Evolutionary conservation across 2,888 invertebrate species (phyloP), one percentile per base, ranked within the genome.

Genomic region (Chloromyia formosa): DNA sequence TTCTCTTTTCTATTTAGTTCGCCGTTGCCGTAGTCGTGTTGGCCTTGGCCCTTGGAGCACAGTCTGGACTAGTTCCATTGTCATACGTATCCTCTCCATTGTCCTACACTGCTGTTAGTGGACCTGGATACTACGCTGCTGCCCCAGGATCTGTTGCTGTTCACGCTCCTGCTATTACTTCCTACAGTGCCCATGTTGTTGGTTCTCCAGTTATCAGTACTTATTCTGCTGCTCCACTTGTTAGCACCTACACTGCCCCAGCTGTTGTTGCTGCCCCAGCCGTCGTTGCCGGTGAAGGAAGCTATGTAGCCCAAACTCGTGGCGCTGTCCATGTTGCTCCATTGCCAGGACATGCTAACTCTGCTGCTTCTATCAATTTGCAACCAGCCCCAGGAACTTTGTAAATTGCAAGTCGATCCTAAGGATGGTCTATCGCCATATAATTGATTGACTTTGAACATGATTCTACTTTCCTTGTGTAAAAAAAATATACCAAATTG

Each of bases 261-360:
- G 49, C 49, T 12, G 42, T 12, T 5, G 3, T 7, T 49, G 49
- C 49, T 49, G 85, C 79, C 74, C 71, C 71, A 56, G 56, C 71
- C 18, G 56, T 71, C 35, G 27, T 61, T 14, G 64, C 66, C 4
- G 75, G 53, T 81, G 82, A 79, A 80, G 83, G 56, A 77, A 85
- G 85, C 79, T 86, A 86, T 77, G 85, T 86, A 56, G 86, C 86
- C 64, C 85, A 85, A 53, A 86, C 82, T 64, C 83, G 84, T 76
- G 86, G 86, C 73, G 82, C 86, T 35, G 77, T 85, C 3, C 86
- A 86, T 77, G 82, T 83, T 49, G 86, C 86, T 72, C 85, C 86
- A n/a, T 80, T 85, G 60, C 85, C 85, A 54, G 84, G 85, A 79
- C 86, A 86, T 78, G 45, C 56, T 16, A 74, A 72, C 60, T 77